Evolutionary conservation across 2,797 vertebrate genomes (phyloP).

Genomic region (Moxostoma hubbsi): DNA sequence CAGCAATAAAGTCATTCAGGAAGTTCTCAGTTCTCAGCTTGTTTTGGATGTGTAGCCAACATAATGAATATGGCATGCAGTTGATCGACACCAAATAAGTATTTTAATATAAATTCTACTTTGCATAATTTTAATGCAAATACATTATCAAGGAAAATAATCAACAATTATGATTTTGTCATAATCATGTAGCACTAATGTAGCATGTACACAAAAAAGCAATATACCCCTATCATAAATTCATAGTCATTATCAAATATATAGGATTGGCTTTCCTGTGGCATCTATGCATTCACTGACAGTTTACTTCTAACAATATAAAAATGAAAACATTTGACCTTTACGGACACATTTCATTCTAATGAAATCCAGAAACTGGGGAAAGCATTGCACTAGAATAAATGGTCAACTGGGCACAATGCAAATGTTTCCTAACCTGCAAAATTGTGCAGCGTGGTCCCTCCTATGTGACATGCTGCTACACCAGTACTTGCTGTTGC

Average conservation of each 20-base stretch:
- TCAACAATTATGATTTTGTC: no score
- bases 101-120: no score
- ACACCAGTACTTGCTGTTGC: slow-evolving; percentile 95
- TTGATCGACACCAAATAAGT: no score
- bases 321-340: not conserved
- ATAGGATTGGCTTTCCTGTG: not conserved
- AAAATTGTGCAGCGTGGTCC: slow-evolving; percentile 91
- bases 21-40: no score
- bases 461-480: slow-evolving; percentile 94
- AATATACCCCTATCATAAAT: no score
- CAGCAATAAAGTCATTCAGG: no score
- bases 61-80: no score
- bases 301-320: not conserved
- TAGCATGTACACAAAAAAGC: not conserved
- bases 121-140: no score
- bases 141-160: no score
- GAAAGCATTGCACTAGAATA: not conserved
- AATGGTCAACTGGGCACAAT: not conserved
- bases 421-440: slow-evolving; percentile 79
- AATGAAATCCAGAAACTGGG: not conserved
- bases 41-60: no score
- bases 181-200: not conserved
- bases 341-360: not conserved
- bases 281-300: not conserved
- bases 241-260: not conserved